phyloP scores from a whole-genome alignment of 1,140 invertebrate species.

The Drosophila punjabiensis region DNA sequence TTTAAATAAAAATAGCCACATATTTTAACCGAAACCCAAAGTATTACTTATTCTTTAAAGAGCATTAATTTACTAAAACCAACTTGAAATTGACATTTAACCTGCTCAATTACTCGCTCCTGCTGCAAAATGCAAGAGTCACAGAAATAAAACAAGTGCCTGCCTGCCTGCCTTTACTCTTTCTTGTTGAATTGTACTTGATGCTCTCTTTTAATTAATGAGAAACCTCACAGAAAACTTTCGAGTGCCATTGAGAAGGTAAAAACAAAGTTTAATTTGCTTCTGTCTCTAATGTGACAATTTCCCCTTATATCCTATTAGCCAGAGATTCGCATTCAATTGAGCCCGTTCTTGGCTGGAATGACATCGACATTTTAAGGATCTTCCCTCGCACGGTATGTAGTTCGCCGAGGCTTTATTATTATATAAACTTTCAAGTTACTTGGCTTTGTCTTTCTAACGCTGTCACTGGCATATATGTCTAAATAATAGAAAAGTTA shows the following conservation, averaged over 20 bases:
- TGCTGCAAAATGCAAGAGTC: constrained; percentile 7
- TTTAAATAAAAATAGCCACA: not conserved
- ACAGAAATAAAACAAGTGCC: not conserved
- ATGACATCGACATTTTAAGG: not conserved
- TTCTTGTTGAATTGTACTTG: constrained; percentile 2
- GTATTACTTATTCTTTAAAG: not conserved
- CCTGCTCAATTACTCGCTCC: constrained; percentile 7
- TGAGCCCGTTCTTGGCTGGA: not conserved
- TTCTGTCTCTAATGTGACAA: constrained; percentile 21
- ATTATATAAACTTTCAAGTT: constrained; percentile 26
- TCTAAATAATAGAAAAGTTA: constrained; percentile 81
- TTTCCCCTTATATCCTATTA: constrained; percentile 16
- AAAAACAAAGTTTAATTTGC: constrained; percentile 28
- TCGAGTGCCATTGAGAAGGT: constrained; percentile 14
- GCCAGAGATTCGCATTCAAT: constrained; percentile 33
- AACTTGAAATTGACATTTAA: not conserved
- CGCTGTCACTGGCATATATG: constrained; percentile 73
- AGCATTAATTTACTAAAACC: not conserved
- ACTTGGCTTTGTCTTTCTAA: constrained; percentile 43
- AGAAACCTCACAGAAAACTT: constrained; percentile 24
- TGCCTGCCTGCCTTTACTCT: not conserved
- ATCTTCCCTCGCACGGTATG: constrained; percentile 21
- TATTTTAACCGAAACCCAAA: not conserved
- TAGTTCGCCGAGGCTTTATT: constrained; percentile 15
- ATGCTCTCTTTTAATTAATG: constrained; percentile 24